Base-by-base conservation (phyloP, 64 coral and sea anemone species). In the Stichodactyla helianthus region DNA sequence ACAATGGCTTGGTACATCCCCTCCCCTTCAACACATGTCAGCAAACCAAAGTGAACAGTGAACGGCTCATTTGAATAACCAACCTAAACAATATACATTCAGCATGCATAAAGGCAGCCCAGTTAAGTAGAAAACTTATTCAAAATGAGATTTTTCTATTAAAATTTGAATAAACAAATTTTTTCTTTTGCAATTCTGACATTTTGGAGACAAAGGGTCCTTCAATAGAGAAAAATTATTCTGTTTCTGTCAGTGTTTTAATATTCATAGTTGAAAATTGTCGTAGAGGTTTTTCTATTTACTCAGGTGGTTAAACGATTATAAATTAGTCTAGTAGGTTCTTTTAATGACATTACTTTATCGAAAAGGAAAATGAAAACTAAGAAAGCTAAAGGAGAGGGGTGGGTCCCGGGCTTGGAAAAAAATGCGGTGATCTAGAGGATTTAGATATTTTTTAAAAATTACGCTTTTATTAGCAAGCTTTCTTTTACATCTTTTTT, bases 1-100 rank as follows among this genome's bases (percentile, higher is more conserved):
- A 81, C 78, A 81, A 81, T 52, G 50, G 52, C 11, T 27, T 14
- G 68, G 78, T 81, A 53, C 78, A 81, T 81, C 78, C 78, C 78
- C 78, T 81, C 78, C 78, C 78, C 78, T 74, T 74, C 68, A 54
- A 81, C 78, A 81, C 78, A 81, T 81, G 78, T 81, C 78, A 81
- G 78, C 52, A 81, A 52, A 81, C 26, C 35, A 44, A 44, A 44
- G 25, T 71, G 78, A 81, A 50, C 78, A 81, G 19, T 71, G 25
- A 27, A 19, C 25, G 55, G 55, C 55, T 74, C n/a, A 74, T 74
- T 81, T n/a, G 52, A 81, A 53, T 81, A 81, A 81, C 78, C 78
- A 81, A 81, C 54, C 35, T 53, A 81, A 52, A 81, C 77, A 79
- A 79, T 16, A 79, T 16, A 10, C 50, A 50, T 79, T 81, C 4